phyloP scores from a whole-genome alignment of 1,140 invertebrate genomes.

The Atta colombica region DNA sequence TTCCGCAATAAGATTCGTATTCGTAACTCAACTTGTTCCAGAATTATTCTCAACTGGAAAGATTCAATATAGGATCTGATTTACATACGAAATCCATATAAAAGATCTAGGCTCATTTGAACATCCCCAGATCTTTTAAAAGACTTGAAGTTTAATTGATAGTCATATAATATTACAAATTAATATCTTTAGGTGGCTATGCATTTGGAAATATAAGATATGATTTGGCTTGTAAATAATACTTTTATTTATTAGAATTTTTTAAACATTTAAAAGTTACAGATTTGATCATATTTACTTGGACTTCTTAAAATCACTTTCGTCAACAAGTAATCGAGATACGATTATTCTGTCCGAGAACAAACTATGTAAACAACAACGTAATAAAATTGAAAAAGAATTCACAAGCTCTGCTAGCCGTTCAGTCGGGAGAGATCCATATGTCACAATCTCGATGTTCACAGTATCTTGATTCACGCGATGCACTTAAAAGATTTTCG shows the following conservation, averaged over 20 bases:
- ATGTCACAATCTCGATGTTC: conserved; percentile 26
- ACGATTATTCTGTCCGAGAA: neutral
- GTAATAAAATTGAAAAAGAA: conserved; percentile 19
- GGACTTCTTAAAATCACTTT: neutral
- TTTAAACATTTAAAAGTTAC: neutral
- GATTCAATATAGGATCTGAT: neutral
- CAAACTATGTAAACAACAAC: neutral
- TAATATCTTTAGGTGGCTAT: too few relatives aligned
- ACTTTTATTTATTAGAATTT: neutral
- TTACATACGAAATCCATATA: neutral
- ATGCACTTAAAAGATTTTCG: conserved; percentile 64
- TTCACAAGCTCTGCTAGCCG: neutral
- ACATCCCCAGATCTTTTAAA: neutral
- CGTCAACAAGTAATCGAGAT: neutral
- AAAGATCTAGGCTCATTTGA: neutral
- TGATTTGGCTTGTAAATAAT: neutral
- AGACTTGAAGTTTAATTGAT: neutral
- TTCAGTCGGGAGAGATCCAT: neutral
- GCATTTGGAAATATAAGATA: neutral
- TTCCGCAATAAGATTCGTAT: neutral
- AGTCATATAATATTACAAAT: too few relatives aligned
- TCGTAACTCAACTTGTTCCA: neutral
- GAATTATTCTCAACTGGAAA: neutral
- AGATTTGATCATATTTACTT: neutral
- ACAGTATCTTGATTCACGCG: conserved; percentile 16